Conservation (phyloP, 2,113 vertebrate species). For the Dipodomys ordii region DNA sequence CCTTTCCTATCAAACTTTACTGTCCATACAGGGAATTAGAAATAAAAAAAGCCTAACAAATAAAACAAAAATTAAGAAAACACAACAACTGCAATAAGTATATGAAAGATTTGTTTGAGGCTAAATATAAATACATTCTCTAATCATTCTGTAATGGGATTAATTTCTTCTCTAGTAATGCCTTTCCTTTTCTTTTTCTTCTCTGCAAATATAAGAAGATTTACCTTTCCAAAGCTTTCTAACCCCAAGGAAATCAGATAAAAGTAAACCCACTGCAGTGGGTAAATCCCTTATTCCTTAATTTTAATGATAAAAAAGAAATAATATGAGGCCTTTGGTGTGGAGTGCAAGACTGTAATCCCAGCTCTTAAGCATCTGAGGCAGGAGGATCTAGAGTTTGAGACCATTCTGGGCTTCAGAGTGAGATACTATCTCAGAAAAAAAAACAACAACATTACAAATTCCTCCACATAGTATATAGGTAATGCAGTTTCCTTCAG, state of each 20-base stretch:
- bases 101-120: not conserved
- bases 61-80: too few species aligned
- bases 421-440: not conserved
- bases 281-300: not conserved
- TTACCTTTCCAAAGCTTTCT: constrained; percentile 21
- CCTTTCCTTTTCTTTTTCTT: not conserved
- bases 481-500: not conserved
- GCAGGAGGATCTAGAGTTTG: too few species aligned
- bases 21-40: not conserved
- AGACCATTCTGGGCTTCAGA: too few species aligned
- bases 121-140: not conserved
- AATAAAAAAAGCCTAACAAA: not conserved
- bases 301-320: constrained; percentile 35
- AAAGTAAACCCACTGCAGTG: not conserved
- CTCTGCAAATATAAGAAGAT: not conserved
- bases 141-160: not conserved
- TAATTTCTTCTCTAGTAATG: not conserved
- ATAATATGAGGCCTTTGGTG: not conserved
- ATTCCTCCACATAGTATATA: not conserved
- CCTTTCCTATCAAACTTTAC: not conserved
- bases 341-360: too few species aligned
- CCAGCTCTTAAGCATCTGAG: too few species aligned
- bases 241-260: constrained; percentile 31
- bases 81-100: too few species aligned
- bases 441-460: not conserved